These are phyloP conservation scores for Chouioia cunea DNA, from an alignment of 2,888 invertebrate species.

Conservation along the genomic window DNA sequence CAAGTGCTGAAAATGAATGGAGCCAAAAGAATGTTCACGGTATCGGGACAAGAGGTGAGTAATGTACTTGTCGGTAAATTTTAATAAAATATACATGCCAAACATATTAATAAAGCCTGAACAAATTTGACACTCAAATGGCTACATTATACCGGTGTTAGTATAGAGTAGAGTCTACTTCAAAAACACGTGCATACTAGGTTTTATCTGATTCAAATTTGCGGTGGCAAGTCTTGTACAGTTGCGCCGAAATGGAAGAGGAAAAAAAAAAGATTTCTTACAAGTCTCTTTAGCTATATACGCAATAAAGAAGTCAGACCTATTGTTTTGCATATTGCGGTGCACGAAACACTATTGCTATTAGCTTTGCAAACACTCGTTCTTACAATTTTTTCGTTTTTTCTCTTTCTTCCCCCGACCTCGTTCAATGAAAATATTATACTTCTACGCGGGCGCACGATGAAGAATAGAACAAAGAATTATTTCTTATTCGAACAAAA, in stretches of 20 bases:
- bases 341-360: conserved; percentile 36
- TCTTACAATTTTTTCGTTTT: background rate
- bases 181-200: too few relatives aligned
- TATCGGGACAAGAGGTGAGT: conserved; percentile 90
- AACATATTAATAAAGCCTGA: too few relatives aligned
- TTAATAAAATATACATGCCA: conserved; percentile 5
- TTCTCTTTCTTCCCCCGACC: conserved; percentile 18
- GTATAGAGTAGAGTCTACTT: too few relatives aligned
- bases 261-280: background rate
- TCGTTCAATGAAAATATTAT: conserved; percentile 11
- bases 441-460: too few relatives aligned
- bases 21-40: conserved; percentile 92
- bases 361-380: conserved; percentile 31
- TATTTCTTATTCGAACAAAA: too few relatives aligned
- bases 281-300: conserved; percentile 21
- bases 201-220: too few relatives aligned
- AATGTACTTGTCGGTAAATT: too few relatives aligned
- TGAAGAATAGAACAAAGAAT: too few relatives aligned
- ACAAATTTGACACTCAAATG: too few relatives aligned
- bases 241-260: too few relatives aligned
- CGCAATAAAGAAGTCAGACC: conserved; percentile 48
- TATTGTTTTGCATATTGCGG: conserved; percentile 46
- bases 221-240: too few relatives aligned
- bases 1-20: conserved; percentile 93
- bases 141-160: too few relatives aligned